Evolutionary conservation across 2,113 vertebrate genomes (phyloP).

Genomic region (Callipepla californica): DNA sequence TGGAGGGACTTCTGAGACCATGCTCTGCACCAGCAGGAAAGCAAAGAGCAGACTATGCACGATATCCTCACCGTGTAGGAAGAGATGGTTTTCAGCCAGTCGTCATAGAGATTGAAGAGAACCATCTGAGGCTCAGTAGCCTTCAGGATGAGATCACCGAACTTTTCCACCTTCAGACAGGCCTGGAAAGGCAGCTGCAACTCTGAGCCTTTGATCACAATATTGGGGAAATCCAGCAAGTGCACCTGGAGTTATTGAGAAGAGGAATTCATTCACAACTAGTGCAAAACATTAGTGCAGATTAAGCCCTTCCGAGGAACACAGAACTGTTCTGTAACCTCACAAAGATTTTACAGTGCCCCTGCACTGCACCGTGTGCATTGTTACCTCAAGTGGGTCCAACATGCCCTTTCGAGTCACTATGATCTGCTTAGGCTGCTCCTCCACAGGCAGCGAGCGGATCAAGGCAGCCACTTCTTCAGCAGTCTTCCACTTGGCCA

Average conservation of each 20-base stretch:
- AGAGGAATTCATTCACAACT: not conserved
- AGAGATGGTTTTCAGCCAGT: constrained; percentile 99
- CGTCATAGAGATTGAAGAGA: constrained; percentile 98
- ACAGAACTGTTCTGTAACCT: not conserved
- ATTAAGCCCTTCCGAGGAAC: not conserved
- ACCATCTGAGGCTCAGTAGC: constrained; percentile 99
- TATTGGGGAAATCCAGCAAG: constrained; percentile 98
- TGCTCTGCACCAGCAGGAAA: not conserved
- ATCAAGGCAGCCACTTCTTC: constrained; percentile 98
- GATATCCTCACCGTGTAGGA: constrained; percentile 91
- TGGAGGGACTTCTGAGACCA: not conserved
- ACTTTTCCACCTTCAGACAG: constrained; percentile 99
- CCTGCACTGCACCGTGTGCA: not conserved
- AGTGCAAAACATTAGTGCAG: not conserved
- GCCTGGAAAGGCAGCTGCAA: constrained; percentile 98
- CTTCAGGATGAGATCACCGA: constrained; percentile 98
- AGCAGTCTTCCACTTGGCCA: constrained; percentile 99
- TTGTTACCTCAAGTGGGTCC: constrained; percentile 93
- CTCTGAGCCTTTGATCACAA: constrained; percentile 99
- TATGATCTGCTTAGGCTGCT: constrained; percentile 99
- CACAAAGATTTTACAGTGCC: not conserved
- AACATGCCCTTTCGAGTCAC: constrained; percentile 99
- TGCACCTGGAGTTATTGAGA: constrained; percentile 85
- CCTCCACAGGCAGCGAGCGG: constrained; percentile 96
- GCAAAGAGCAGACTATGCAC: not conserved